Evolutionary conservation across 2,888 invertebrate species (phyloP).

Genomic region (Drosophila neutralis): DNA sequence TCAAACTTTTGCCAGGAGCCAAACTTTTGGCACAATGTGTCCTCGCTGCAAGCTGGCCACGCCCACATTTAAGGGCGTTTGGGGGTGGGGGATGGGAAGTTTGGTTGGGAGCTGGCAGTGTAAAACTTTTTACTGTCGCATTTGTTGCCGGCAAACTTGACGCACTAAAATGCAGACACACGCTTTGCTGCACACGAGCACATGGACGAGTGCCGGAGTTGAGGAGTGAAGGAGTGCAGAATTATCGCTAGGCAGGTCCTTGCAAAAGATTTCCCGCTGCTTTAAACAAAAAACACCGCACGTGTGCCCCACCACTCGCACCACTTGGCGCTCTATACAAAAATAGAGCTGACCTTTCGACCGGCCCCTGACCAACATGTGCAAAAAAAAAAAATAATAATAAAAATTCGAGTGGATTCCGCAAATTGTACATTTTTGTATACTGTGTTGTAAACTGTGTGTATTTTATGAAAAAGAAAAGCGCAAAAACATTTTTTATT

Average conservation of each 20-base stretch:
- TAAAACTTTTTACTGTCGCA: conserved; percentile 79
- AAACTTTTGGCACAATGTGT: conserved; percentile 75
- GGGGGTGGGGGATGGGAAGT: accelerated
- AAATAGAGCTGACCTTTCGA: conserved; percentile 63
- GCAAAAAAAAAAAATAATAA: conserved; percentile 21
- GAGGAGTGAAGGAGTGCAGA: not conserved
- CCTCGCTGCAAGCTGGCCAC: conserved; percentile 50
- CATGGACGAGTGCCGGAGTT: conserved; percentile 24
- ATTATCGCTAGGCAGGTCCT: conserved; percentile 46
- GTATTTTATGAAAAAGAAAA: conserved; percentile 37
- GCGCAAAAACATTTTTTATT: conserved; percentile 71
- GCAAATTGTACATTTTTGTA: conserved; percentile 51
- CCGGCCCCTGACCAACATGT: conserved; percentile 43
- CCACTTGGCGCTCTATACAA: conserved; percentile 28
- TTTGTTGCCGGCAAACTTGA: conserved; percentile 59
- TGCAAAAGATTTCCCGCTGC: conserved; percentile 48
- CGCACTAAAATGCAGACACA: conserved; percentile 71
- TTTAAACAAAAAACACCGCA: conserved; percentile 64
- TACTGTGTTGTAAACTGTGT: conserved; percentile 49
- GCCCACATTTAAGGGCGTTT: conserved; percentile 27
- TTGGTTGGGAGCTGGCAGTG: not conserved
- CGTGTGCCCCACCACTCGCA: conserved; percentile 53
- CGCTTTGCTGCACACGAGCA: conserved; percentile 36
- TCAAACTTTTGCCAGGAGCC: conserved; percentile 44
- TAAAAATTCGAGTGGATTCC: conserved; percentile 23